Evolutionary conservation across 2,797 vertebrate genomes (phyloP), one percentile per base, ranked within the genome.

Genomic region (Oryzias dopingdopingensis): DNA sequence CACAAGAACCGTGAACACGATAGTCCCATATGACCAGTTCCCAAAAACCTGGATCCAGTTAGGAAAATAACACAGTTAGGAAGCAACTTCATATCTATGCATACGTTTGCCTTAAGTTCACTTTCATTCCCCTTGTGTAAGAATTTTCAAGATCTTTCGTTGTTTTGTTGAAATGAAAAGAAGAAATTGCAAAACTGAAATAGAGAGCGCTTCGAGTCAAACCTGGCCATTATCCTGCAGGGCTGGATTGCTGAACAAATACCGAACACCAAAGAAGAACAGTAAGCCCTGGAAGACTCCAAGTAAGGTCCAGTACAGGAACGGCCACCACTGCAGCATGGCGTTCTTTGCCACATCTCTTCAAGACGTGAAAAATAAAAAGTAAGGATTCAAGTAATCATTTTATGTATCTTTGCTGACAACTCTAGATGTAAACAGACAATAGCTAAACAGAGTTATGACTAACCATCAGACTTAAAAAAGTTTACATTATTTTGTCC

Each of bases 11-110:
- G 96, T 98, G 89, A 97, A 99, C 58, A 99, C 91, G 59, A 96
- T 95, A 0, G 96, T 98, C 83, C 97, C 97, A 48, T 96, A 98
- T 3, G 94, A 96, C 97, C 96, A 99, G 62, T 98, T 98, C 46
- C 97, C 97, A 78, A 93, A 96, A 61, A 96, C 94, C 97, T 99
- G 88, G 42, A 83, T 60, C 37, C 8, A 55, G 77, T 70, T 7
- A 37, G 53, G 7, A 76, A 43, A 66, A 77, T 37, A 18, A 63
- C 13, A n/a, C 0, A 16, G 16, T 62, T 1, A 23, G 3, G 8
- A 53, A 18, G 52, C 6, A 14, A 56, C n/a, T 52, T 6, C 14
- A 15, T 2, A 32, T 4, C 0, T 1, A 59, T 62, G 61, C 6
- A 29, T 6, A 29, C 26, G 7, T 29, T 29, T 29, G 6, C 26